Base-by-base conservation (phyloP, 2,113 vertebrate species). In the Labrus mixtus region DNA sequence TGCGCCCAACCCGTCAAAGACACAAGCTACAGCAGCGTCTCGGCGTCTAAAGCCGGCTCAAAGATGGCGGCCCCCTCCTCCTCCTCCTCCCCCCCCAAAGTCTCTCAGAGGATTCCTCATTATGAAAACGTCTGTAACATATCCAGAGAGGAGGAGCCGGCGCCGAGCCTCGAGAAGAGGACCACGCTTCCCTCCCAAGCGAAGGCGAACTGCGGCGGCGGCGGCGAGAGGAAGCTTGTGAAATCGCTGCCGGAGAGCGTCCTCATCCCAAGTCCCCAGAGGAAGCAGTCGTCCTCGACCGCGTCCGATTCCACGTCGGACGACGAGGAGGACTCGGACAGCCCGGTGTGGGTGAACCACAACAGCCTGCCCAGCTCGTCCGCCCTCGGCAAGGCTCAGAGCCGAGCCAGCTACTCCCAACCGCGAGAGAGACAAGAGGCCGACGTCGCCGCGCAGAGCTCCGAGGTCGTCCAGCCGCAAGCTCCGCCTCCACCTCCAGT, bases 91-190 rank as follows among this genome's bases (percentile, higher is more conserved):
- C 79, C 87, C 9, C 61, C 86, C 48, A 83, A 88, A 85, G 58
- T 61, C 10, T 78, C 89, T n/a, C 93, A 83, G 59, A 90, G 81
- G 68, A 86, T 93, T 23, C 93, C 94, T 37, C 91, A 94, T 58
- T 95, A 95, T 33, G 94, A 95, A 81, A 95, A 95, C 7, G 79
- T 95, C 50, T 82, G 87, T 4, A 87, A 93, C 0, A 53, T 92
- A 13, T 71, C 78, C 0, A 74, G 86, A 63, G 71, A 79, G 15
- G 90, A 85, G 29, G 88, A 89, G 11, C 78, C 65, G 1, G 13
- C 60, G 11, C 88, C 79, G 60, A 56, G 73, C 63, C 87, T 72
- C 0, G 93, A 93, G 58, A 93, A 90, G 56, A 86, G 92, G 66
- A 92, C 90, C 55, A 87, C 85, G 2, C 77, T 92, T 43, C 89